Base-by-base conservation (phyloP, 2,113 vertebrate genomes). In the Noctilio leporinus region DNA sequence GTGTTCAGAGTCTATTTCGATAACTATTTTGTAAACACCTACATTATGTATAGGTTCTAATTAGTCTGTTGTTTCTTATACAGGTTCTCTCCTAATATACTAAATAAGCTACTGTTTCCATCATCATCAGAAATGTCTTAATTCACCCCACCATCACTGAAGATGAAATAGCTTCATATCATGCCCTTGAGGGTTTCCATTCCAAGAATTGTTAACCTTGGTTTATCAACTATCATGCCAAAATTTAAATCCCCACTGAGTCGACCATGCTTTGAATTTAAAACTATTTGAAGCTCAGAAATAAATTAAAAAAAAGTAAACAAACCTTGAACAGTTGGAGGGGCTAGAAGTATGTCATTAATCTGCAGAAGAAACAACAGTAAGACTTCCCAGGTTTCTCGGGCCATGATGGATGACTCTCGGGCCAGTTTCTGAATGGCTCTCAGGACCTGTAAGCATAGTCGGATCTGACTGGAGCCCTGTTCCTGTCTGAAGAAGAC, bases 381-480 rank as follows among this genome's bases (percentile, higher is more conserved):
- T 96, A 99, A 98, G 94, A 99, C 99, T 97, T 99, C 99, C 99
- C 99, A 99, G 87, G 99, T 99, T 98, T 99, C 99, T 98, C 99
- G 99, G 95, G 98, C 99, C 99, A 99, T 99, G 96, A 98, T 98
- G 95, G 98, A 98, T 0, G 99, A 99, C 92, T 99, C 99, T 3
- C 98, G 98, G n/a, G 99, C 99, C 98, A 99, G 97, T 98, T 99
- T 99, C 98, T 99, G 99, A 96, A 99, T 99, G 73, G 99, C 99
- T 96, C 98, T 98, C 96, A 99, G 98, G 95, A 99, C 99, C 97
- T 99, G 99, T 98, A 99, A 98, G 98, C 99, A 99, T 59, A 99
- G 98, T 91, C 99, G 99, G 96, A 99, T 99, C 97, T 99, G 99
- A 98, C 98, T 99, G 96, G 99, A 98, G 95, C 98, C 98, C 7